phyloP scores from a whole-genome alignment of 1,140 invertebrate species.

The Drosophila sp. region DNA sequence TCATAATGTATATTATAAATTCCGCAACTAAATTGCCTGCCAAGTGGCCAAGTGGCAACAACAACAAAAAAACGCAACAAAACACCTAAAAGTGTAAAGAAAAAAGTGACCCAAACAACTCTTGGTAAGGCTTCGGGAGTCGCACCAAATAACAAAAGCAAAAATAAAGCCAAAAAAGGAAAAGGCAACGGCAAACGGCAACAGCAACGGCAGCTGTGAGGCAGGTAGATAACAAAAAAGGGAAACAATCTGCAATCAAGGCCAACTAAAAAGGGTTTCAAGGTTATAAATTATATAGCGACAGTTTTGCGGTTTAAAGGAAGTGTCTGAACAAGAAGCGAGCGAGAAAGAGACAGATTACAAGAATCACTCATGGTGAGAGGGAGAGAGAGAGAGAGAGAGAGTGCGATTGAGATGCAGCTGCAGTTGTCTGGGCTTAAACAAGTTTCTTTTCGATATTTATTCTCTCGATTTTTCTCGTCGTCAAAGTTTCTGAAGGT shows the following conservation, averaged over 20 bases:
- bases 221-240: constrained; percentile 32
- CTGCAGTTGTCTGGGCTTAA: constrained; percentile 8
- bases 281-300: constrained; percentile 67
- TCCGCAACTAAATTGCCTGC: constrained; percentile 35
- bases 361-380: background rate
- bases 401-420: background rate
- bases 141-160: constrained; percentile 8
- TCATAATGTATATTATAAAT: constrained; percentile 29
- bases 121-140: constrained; percentile 38
- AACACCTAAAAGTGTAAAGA: constrained; percentile 14
- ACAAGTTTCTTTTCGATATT: constrained; percentile 13
- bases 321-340: constrained; percentile 39
- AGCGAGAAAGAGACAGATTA: constrained; percentile 4
- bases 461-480: constrained; percentile 10
- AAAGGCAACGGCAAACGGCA: constrained; percentile 18
- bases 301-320: constrained; percentile 41
- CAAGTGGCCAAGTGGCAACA: constrained; percentile 18
- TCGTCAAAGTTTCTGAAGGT: constrained; percentile 50
- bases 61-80: background rate
- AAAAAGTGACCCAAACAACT: constrained; percentile 49
- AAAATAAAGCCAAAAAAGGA: constrained; percentile 5
- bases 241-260: constrained; percentile 53
- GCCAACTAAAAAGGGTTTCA: constrained; percentile 69
- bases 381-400: background rate
- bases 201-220: background rate